Percentiles rank a stretch among this genome's conserved stretches.
Conservation (phyloP, 92 coral and sea anemone genomes). For the Siderastrea siderea region DNA sequence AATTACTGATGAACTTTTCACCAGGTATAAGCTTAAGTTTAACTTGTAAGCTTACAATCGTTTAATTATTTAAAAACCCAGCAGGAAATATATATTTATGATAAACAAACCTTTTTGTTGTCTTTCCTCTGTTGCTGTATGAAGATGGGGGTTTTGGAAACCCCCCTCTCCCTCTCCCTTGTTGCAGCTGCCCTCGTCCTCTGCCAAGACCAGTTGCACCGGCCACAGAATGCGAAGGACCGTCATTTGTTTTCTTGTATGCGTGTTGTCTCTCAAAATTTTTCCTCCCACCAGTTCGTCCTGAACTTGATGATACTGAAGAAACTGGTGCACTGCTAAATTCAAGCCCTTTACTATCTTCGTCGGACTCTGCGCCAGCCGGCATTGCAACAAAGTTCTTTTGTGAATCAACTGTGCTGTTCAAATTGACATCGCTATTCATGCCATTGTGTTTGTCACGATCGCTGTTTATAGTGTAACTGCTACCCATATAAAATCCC, state of each 20-base stretch:
- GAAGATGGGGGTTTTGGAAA: constrained; percentile 40
- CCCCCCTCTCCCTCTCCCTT: constrained; percentile 70
- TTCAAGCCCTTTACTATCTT: constrained; percentile 74
- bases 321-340: constrained; percentile 6
- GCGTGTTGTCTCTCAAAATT: neutral
- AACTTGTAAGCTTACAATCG: too few relatives aligned
- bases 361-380: constrained; percentile 42
- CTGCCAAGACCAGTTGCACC: constrained; percentile 18
- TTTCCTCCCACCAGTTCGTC: neutral
- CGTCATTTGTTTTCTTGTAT: constrained; percentile 4
- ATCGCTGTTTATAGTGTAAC: constrained; percentile 10
- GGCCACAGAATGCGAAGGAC: neutral
- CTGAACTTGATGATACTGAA: constrained; percentile 7
- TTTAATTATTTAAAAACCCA: too few relatives aligned
- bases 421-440: constrained; percentile 16
- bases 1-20: too few relatives aligned
- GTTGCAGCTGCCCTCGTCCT: constrained; percentile 62
- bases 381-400: constrained; percentile 15
- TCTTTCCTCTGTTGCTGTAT: constrained; percentile 11
- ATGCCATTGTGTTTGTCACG: neutral
- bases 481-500: constrained; percentile 67
- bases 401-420: neutral
- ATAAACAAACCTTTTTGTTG: constrained; percentile 26
- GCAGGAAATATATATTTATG: neutral
- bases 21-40: too few relatives aligned